phyloP scores from a whole-genome alignment of 2,888 invertebrate genomes.

The Plebejus argus region DNA sequence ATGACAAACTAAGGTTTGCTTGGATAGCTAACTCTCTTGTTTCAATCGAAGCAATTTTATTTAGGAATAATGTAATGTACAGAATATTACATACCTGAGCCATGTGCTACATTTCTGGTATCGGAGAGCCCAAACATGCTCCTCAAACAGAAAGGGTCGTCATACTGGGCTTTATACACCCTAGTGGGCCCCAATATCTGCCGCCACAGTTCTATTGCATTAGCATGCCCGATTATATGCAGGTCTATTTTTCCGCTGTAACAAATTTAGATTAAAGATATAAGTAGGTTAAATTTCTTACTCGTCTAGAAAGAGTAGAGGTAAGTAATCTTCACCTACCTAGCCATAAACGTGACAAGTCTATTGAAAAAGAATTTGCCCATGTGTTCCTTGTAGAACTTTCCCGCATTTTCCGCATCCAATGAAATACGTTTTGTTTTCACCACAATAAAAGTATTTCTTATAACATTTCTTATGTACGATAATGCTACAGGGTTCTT shows the following conservation, averaged over 20 bases:
- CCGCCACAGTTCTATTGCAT: constrained; percentile 92
- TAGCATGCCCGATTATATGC: constrained; percentile 87
- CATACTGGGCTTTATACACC: constrained; percentile 89
- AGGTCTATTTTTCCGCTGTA: constrained; percentile 91
- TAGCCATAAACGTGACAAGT: constrained; percentile 89
- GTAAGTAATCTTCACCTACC: constrained; percentile 67
- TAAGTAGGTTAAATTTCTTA: neutral
- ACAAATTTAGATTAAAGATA: neutral
- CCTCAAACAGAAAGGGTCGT: constrained; percentile 88
- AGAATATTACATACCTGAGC: constrained; percentile 88
- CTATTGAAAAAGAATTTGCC: constrained; percentile 92
- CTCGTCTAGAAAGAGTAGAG: neutral
- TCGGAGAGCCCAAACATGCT: constrained; percentile 94
- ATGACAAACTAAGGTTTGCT: no score
- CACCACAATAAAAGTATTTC: constrained; percentile 87
- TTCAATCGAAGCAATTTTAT: neutral
- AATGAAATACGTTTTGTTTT: constrained; percentile 84
- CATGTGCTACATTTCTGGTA: constrained; percentile 96
- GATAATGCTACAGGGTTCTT: constrained; percentile 87
- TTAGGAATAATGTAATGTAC: no score
- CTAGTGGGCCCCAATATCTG: constrained; percentile 94
- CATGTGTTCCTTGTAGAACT: constrained; percentile 91
- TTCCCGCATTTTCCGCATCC: constrained; percentile 82
- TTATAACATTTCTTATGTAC: constrained; percentile 85
- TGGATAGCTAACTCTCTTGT: neutral